phyloP scores from a whole-genome alignment of 1,140 invertebrate species.

The Tetranychus cinnabarinus region DNA sequence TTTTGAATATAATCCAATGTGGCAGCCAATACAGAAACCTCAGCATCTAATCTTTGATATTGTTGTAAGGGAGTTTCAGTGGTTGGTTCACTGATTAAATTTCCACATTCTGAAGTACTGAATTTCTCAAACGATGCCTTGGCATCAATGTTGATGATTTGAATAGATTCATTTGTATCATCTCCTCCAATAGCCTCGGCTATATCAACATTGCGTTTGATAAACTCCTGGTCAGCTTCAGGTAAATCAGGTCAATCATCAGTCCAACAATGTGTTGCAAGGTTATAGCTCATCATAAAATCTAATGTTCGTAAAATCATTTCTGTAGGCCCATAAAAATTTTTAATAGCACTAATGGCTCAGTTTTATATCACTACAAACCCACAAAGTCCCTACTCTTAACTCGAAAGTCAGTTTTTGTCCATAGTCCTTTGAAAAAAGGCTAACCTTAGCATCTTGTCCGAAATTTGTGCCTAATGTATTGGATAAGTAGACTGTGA shows the following conservation, averaged over 20 bases:
- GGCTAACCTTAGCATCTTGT: no score
- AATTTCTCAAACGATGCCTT: slow-evolving; percentile 43
- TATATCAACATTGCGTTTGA: slow-evolving; percentile 32
- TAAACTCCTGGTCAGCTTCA: slow-evolving; percentile 49
- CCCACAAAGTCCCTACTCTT: no score
- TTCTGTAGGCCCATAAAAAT: no score
- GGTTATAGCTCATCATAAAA: no score
- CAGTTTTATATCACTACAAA: no score
- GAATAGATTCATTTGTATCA: slow-evolving; percentile 20
- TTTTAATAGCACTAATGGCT: no score
- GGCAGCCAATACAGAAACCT: slow-evolving; percentile 57
- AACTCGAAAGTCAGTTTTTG: no score
- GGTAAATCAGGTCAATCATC: slow-evolving; percentile 68
- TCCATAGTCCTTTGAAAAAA: no score
- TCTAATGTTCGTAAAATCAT: no score
- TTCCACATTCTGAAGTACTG: slow-evolving; percentile 44
- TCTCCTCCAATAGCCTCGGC: slow-evolving; percentile 18
- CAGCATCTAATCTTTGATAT: slow-evolving; percentile 57
- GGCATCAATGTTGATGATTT: slow-evolving; percentile 20
- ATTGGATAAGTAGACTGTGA: no score
- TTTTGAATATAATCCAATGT: slow-evolving; percentile 21
- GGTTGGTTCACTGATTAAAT: not conserved
- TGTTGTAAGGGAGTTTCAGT: slow-evolving; percentile 56
- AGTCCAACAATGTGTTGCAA: slow-evolving; percentile 20
- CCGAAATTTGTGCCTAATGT: no score